These are phyloP conservation scores for Bimastos eiseni DNA, from an alignment of 2,888 invertebrate genomes.

Conservation along the genomic window DNA sequence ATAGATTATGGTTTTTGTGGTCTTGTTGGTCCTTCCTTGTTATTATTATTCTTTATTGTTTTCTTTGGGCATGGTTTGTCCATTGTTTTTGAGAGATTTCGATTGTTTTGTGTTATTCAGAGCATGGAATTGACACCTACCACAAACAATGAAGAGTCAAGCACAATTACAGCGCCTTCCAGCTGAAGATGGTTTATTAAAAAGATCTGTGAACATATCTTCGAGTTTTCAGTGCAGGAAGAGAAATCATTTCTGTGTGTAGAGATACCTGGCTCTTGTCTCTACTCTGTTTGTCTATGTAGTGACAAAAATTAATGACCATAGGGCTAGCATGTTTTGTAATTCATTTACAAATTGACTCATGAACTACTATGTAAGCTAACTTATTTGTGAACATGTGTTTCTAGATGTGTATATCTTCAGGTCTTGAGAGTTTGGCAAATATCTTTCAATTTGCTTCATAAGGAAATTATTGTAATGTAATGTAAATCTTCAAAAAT, in stretches of 20 bases:
- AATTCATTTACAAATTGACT: neutral
- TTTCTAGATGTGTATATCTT: neutral
- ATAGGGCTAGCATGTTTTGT: neutral
- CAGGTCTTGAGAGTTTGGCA: neutral
- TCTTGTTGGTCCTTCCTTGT: neutral
- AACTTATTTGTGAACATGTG: neutral
- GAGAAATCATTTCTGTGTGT: neutral
- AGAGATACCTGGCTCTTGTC: neutral
- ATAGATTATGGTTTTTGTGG: neutral
- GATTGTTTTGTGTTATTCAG: neutral
- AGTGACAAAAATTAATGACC: neutral
- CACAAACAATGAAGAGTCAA: neutral
- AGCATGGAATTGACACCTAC: conserved; percentile 5
- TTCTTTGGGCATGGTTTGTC: neutral
- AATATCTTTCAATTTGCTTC: neutral
- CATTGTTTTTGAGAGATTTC: neutral
- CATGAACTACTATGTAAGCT: conserved; percentile 13
- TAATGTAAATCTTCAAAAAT: too few species aligned
- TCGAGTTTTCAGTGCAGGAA: neutral
- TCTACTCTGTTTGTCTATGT: neutral
- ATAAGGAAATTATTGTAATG: neutral
- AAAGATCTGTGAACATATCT: neutral
- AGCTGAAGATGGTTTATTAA: neutral
- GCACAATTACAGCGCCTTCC: neutral
- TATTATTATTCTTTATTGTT: neutral